These are phyloP conservation scores for Vesta saturnalis DNA, from an alignment of 2,888 invertebrate species.

Conservation along the genomic window DNA sequence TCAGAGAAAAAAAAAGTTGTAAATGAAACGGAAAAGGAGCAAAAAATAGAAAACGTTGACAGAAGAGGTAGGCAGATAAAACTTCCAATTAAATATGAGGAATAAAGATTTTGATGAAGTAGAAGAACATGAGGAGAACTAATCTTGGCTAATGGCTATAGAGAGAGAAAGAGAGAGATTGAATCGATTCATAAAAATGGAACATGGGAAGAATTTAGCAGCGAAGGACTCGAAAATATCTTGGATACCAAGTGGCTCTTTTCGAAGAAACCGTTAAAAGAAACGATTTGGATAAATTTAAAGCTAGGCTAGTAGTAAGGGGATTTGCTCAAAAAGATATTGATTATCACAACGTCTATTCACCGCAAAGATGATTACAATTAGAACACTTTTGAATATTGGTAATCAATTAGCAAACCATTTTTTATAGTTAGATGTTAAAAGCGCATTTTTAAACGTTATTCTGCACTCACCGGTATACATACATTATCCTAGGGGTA, in stretches of 20 bases:
- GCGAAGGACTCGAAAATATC: neutral
- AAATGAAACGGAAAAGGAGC: conserved; percentile 4
- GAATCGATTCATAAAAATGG: conserved; percentile 8
- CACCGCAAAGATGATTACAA: conserved; percentile 13
- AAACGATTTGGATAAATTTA: neutral
- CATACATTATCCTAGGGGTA: conserved; percentile 13
- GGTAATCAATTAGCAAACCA: conserved; percentile 4
- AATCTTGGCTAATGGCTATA: neutral
- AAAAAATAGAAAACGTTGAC: neutral
- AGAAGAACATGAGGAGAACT: neutral
- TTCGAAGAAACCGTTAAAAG: neutral
- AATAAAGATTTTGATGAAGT: conserved; percentile 6
- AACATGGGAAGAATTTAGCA: neutral
- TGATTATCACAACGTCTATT: conserved; percentile 13
- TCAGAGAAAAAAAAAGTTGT: neutral
- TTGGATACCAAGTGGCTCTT: neutral
- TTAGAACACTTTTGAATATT: conserved; percentile 11
- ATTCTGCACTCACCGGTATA: conserved; percentile 13
- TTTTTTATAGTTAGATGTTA: conserved; percentile 19
- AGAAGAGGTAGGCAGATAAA: conserved; percentile 6
- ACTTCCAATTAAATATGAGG: neutral
- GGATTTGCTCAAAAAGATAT: conserved; percentile 11
- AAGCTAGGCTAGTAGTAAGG: conserved; percentile 7
- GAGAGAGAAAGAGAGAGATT: conserved; percentile 4
- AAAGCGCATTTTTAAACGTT: conserved; percentile 28